Conservation (phyloP, 2,888 invertebrate species). For the Leucania comma region DNA sequence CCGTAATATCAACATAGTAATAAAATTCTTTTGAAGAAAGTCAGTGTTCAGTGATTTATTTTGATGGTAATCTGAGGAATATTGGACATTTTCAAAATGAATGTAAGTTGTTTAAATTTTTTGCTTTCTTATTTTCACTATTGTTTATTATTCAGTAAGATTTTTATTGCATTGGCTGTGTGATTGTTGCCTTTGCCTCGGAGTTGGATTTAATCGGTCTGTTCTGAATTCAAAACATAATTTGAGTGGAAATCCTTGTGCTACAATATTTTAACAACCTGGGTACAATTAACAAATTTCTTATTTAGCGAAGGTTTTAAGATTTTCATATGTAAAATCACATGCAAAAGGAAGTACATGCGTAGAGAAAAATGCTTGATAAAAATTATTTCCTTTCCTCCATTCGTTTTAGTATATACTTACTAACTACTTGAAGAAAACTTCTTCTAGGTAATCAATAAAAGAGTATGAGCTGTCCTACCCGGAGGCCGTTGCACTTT, state of each 20-base stretch:
- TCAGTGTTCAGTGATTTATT: constrained; percentile 62
- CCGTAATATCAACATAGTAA: constrained; percentile 53
- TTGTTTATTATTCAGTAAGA: constrained; percentile 39
- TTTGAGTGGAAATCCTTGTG: constrained; percentile 41
- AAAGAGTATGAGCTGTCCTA: constrained; percentile 24
- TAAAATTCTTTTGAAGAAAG: constrained; percentile 66
- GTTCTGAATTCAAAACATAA: constrained; percentile 39
- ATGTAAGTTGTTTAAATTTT: constrained; percentile 54
- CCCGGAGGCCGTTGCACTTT: constrained; percentile 51
- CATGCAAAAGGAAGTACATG: background rate
- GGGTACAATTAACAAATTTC: background rate
- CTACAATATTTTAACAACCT: constrained; percentile 19
- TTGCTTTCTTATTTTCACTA: constrained; percentile 50
- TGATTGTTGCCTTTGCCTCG: constrained; percentile 41
- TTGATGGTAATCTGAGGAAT: constrained; percentile 62
- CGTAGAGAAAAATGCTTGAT: too few species aligned
- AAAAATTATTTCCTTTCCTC: background rate
- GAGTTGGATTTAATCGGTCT: constrained; percentile 14
- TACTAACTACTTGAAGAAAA: constrained; percentile 5
- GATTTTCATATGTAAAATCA: background rate
- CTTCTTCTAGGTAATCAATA: constrained; percentile 15
- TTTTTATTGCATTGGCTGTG: constrained; percentile 38
- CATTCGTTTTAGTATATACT: background rate
- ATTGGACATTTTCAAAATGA: constrained; percentile 62
- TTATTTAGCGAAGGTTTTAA: background rate